phyloP scores from a whole-genome alignment of 2,113 vertebrate species.

The Chamaetylas fuelleborni region DNA sequence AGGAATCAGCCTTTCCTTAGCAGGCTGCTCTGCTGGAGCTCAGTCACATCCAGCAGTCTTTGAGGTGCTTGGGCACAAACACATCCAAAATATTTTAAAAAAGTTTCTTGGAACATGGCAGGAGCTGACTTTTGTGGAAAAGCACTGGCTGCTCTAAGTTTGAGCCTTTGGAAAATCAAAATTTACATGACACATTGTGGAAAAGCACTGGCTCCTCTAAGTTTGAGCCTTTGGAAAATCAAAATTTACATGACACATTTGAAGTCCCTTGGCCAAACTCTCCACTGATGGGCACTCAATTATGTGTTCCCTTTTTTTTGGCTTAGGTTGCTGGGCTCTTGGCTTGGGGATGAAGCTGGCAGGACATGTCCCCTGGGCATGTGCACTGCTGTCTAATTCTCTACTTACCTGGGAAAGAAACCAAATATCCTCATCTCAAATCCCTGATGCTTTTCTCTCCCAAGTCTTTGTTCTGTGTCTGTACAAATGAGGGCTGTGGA shows the following conservation, averaged over 20 bases:
- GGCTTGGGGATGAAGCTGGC: not conserved
- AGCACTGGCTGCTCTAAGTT: not conserved
- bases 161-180: not conserved
- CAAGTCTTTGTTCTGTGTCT: not conserved
- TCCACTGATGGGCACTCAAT: not conserved
- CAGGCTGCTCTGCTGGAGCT: not conserved
- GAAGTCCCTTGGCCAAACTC: not conserved
- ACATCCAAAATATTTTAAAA: not conserved
- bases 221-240: not conserved
- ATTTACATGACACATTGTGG: not conserved
- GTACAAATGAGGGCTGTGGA: not conserved
- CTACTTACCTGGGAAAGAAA: not conserved
- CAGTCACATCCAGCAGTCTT: not conserved
- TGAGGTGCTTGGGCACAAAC: not conserved
- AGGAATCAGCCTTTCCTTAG: not conserved
- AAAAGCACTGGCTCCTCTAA: not conserved
- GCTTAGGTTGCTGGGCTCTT: not conserved
- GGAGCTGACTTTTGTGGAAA: not conserved
- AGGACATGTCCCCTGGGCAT: not conserved
- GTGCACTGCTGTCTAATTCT: not conserved
- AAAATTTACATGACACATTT: not conserved
- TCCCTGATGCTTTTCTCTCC: not conserved
- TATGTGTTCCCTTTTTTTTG: not conserved
- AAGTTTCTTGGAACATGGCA: not conserved
- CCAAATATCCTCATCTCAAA: not conserved